phyloP scores from a whole-genome alignment of 2,888 invertebrate genomes.

The Pterobdella sp. region DNA sequence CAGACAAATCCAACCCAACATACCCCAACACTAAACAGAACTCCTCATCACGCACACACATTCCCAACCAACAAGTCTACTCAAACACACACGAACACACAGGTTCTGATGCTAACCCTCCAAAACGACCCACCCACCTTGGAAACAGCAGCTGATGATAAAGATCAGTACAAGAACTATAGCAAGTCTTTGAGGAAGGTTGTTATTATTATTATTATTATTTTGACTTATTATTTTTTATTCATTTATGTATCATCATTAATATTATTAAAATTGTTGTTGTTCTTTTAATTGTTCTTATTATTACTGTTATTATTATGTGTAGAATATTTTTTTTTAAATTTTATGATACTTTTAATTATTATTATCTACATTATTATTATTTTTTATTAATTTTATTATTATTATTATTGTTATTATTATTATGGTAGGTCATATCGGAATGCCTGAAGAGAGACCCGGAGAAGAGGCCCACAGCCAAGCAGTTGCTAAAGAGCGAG shows the following conservation, averaged over 20 bases:
- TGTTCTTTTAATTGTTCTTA: too few species aligned
- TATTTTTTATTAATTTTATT: too few species aligned
- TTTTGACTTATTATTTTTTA: too few species aligned
- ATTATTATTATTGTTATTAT: too few species aligned
- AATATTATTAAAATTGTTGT: too few species aligned
- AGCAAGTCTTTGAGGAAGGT: slow-evolving; percentile 76
- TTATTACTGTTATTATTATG: too few species aligned
- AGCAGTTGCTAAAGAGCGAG: slow-evolving; percentile 87
- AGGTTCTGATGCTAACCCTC: slow-evolving; percentile 85
- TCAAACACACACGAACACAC: background rate
- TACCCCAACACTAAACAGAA: background rate
- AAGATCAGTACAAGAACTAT: slow-evolving; percentile 93
- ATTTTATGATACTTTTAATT: too few species aligned
- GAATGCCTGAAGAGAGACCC: slow-evolving; percentile 95
- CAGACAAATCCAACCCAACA: background rate
- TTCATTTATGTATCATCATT: too few species aligned
- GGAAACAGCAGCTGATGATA: slow-evolving; percentile 88
- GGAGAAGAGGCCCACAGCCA: slow-evolving; percentile 81
- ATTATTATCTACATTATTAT: too few species aligned
- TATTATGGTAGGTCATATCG: slow-evolving; percentile 73
- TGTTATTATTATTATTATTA: too few species aligned
- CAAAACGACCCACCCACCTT: slow-evolving; percentile 95
- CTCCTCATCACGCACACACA: background rate
- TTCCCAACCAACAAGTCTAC: too few species aligned
- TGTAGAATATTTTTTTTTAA: too few species aligned